Percentiles rank a stretch among this genome's conserved stretches.
These are phyloP conservation scores for Xestia xanthographa DNA, from an alignment of 2,888 invertebrate genomes.

Conservation along the genomic window DNA sequence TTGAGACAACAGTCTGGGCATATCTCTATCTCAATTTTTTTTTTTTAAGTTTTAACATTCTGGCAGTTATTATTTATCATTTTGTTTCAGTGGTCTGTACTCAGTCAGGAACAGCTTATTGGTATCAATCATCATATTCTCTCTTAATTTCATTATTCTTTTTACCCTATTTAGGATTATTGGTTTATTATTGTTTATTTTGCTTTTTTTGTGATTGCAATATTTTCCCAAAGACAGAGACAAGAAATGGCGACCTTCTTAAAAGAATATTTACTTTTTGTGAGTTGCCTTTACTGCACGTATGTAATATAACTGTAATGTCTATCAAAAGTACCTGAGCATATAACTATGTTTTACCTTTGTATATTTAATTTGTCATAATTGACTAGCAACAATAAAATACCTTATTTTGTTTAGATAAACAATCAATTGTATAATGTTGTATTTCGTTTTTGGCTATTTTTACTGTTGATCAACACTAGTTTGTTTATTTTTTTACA, in stretches of 20 bases:
- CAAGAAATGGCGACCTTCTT: neutral
- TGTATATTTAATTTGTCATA: neutral
- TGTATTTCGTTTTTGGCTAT: neutral
- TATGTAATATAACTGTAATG: neutral
- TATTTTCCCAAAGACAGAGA: neutral
- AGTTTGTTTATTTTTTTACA: conserved; percentile 11
- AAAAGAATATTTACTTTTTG: neutral
- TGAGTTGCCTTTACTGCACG: neutral
- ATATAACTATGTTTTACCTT: neutral
- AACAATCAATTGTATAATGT: neutral
- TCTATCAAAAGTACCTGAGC: neutral
- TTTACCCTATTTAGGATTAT: neutral
- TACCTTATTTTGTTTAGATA: neutral
- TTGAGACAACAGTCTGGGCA: neutral
- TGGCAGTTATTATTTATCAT: neutral
- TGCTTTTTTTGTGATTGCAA: neutral
- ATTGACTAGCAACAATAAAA: neutral
- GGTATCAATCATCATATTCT: neutral
- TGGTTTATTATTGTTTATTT: neutral
- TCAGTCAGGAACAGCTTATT: neutral
- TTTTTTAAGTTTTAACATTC: neutral
- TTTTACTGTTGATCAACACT: neutral
- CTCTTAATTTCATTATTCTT: neutral
- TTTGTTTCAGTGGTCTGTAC: neutral
- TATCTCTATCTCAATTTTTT: neutral